phyloP scores from a whole-genome alignment of 2,113 vertebrate genomes.

The Nothoprocta perdicaria region DNA sequence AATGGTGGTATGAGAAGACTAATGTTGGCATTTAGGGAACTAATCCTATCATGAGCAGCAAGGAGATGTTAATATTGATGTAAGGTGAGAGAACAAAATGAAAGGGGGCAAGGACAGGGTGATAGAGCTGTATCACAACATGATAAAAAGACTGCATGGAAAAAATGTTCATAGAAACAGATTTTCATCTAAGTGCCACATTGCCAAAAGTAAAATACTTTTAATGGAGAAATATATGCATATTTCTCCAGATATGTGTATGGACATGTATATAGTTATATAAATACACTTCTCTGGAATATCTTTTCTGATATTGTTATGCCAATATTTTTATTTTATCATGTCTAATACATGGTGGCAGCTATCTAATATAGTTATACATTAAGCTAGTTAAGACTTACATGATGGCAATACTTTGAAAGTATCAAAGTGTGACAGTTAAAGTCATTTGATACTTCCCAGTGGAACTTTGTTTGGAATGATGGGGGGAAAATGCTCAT shows the following conservation, averaged over 20 bases:
- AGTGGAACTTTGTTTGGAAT: background rate
- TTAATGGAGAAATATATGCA: background rate
- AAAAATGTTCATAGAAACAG: background rate
- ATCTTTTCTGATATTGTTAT: background rate
- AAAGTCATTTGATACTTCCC: background rate
- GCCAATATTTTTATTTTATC: background rate
- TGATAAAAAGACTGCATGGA: background rate
- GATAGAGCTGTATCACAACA: background rate
- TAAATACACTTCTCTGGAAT: background rate
- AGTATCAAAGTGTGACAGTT: background rate
- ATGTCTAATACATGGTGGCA: background rate
- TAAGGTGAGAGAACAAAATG: background rate
- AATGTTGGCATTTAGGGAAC: conserved; percentile 1
- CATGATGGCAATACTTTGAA: background rate
- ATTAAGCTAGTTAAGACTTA: background rate
- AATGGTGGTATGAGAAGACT: conserved; percentile 15
- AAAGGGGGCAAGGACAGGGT: background rate
- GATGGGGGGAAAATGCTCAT: background rate
- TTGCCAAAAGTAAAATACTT: background rate
- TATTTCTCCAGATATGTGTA: no score
- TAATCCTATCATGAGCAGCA: background rate
- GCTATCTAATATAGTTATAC: background rate
- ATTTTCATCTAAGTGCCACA: background rate
- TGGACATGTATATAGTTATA: background rate
- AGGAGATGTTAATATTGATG: background rate